phyloP scores from a whole-genome alignment of 2,888 invertebrate species.

The Netelia melanura region DNA sequence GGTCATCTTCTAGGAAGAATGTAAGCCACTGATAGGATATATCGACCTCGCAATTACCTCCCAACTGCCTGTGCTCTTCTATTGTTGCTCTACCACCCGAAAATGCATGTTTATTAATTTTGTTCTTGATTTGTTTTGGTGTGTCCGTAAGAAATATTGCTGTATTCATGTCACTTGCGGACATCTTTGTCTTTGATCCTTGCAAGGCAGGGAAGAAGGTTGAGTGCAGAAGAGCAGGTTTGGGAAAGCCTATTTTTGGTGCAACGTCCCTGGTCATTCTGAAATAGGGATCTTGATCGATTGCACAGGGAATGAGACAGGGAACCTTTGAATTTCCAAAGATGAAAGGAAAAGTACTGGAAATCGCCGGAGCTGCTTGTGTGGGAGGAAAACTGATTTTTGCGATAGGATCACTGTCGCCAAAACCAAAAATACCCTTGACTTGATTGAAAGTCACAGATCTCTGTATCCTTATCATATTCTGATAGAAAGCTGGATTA shows the following conservation, averaged over 20 bases:
- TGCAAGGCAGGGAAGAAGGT: conserved; percentile 97
- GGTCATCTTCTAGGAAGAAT: conserved; percentile 98
- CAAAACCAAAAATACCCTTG: conserved; percentile 99
- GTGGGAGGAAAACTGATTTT: conserved; percentile 98
- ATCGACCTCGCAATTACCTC: conserved; percentile 98
- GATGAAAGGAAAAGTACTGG: conserved; percentile 95
- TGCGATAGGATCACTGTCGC: conserved; percentile 97
- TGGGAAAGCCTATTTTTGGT: conserved; percentile 93
- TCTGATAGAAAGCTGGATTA: conserved; percentile 95
- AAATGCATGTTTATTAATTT: conserved; percentile 98
- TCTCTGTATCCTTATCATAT: conserved; percentile 96
- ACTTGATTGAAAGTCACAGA: conserved; percentile 99
- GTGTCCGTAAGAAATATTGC: conserved; percentile 98
- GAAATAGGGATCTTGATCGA: conserved; percentile 99
- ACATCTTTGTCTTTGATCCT: conserved; percentile 99
- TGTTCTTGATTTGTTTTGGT: conserved; percentile 97
- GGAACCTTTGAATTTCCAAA: conserved; percentile 92
- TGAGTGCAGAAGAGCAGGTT: conserved; percentile 95
- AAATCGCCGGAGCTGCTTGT: conserved; percentile 97
- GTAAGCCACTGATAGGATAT: conserved; percentile 97
- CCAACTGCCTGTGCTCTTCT: conserved; percentile 95
- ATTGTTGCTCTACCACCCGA: conserved; percentile 97
- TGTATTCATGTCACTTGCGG: conserved; percentile 96
- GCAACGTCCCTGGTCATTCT: conserved; percentile 99
- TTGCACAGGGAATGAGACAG: conserved; percentile 98